Percentiles rank a stretch among this genome's conserved stretches.
These are phyloP conservation scores for Caenorhabditis parvicauda DNA, from an alignment of 2,888 invertebrate species.

Conservation along the genomic window DNA sequence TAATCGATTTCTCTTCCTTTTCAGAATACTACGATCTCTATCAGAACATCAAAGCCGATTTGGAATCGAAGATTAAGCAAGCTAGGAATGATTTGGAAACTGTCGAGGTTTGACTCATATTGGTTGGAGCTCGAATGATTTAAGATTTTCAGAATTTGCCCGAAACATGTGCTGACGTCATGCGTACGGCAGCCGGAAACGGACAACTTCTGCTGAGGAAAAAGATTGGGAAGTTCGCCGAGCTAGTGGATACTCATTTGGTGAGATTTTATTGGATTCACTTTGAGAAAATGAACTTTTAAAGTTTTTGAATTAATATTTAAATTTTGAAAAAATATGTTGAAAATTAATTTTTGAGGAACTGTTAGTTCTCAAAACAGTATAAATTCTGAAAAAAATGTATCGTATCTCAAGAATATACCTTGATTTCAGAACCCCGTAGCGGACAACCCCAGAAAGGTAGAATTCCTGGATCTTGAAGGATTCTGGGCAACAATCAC, in stretches of 20 bases:
- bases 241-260: conserved; percentile 22
- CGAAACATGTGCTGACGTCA: conserved; percentile 20
- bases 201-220: conserved; percentile 28
- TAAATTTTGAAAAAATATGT: neutral
- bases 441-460: conserved; percentile 23
- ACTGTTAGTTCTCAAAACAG: neutral
- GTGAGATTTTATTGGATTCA: conserved; percentile 4
- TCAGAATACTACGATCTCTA: no score
- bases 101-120: conserved; percentile 6
- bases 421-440: conserved; percentile 26
- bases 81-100: conserved; percentile 20
- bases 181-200: conserved; percentile 27
- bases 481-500: conserved; percentile 44
- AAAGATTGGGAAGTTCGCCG: conserved; percentile 28
- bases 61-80: conserved; percentile 17
- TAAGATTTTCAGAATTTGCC: conserved; percentile 8
- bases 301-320: neutral
- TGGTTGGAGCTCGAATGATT: neutral
- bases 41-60: conserved; percentile 3
- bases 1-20: no score
- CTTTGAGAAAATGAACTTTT: no score
- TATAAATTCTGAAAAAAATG: neutral
- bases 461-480: conserved; percentile 34
- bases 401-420: neutral
- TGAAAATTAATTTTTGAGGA: neutral